Conservation (phyloP, 2,888 invertebrate genomes). For the Margaritifera margaritifera region DNA sequence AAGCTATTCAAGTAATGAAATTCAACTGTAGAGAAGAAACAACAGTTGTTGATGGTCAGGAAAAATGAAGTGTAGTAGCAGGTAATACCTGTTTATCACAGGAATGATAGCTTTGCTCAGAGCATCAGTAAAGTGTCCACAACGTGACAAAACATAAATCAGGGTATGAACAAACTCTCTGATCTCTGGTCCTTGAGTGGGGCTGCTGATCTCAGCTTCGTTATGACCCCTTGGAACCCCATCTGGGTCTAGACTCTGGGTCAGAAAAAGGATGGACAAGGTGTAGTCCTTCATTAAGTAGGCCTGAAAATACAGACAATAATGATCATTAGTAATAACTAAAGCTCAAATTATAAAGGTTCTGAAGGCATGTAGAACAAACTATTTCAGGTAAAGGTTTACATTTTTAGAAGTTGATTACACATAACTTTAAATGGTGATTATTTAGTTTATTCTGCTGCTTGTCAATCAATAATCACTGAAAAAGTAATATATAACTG, state of each 20-base stretch:
- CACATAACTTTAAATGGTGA: too few relatives aligned
- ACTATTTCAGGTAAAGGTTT: too few relatives aligned
- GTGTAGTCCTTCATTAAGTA: conserved; percentile 70
- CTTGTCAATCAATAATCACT: too few relatives aligned
- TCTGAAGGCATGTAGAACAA: too few relatives aligned
- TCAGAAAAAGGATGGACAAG: conserved; percentile 65
- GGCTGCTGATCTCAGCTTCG: conserved; percentile 1
- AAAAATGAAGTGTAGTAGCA: not conserved
- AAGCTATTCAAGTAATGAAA: too few relatives aligned
- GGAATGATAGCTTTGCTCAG: conserved; percentile 64
- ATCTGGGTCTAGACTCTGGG: conserved; percentile 32
- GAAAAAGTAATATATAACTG: too few relatives aligned
- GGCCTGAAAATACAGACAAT: conserved; percentile 48
- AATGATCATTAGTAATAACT: not conserved
- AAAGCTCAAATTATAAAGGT: too few relatives aligned
- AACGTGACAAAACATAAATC: conserved; percentile 45
- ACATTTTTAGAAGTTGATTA: too few relatives aligned
- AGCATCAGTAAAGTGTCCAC: conserved; percentile 57
- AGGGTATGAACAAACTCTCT: conserved; percentile 37
- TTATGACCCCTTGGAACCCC: not conserved
- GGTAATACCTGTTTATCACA: conserved; percentile 62
- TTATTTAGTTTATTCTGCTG: too few relatives aligned
- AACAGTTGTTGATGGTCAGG: too few relatives aligned
- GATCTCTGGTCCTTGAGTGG: not conserved
- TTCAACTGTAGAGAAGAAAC: too few relatives aligned